Conservation (phyloP, 2,113 vertebrate species). For the Siniperca knerii region DNA sequence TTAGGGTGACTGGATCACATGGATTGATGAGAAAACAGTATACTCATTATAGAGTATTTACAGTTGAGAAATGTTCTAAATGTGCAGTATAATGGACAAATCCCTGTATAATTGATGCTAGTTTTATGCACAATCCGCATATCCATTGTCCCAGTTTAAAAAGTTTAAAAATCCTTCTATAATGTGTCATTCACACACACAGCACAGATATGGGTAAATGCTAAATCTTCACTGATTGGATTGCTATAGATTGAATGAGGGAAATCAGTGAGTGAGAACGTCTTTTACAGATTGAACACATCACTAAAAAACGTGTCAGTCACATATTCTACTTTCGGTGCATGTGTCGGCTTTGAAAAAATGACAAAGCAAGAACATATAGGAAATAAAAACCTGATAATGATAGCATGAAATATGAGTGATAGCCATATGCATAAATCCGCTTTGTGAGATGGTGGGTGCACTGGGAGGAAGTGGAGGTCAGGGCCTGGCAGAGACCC, state of each 20-base stretch:
- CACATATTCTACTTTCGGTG: neutral
- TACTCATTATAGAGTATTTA: neutral
- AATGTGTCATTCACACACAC: neutral
- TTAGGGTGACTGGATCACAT: constrained; percentile 20
- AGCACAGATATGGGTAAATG: neutral
- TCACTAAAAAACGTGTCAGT: neutral
- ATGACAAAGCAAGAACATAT: neutral
- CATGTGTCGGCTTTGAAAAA: constrained; percentile 10
- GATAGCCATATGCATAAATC: constrained; percentile 68
- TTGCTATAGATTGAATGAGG: constrained; percentile 14
- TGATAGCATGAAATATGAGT: constrained; percentile 47
- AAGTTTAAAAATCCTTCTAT: neutral
- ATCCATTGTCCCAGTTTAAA: neutral
- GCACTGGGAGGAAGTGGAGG: constrained; percentile 74
- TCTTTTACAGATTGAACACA: neutral
- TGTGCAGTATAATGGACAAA: neutral
- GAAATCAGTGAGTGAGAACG: neutral
- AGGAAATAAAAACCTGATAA: constrained; percentile 37
- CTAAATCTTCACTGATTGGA: neutral
- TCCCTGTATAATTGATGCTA: neutral
- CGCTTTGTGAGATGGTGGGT: constrained; percentile 62
- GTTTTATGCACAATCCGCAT: neutral
- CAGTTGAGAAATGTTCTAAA: neutral
- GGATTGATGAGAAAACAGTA: neutral
- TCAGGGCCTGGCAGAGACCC: constrained; percentile 78